Conservation (phyloP, 2,888 invertebrate genomes). For the Stramonita haemastoma region DNA sequence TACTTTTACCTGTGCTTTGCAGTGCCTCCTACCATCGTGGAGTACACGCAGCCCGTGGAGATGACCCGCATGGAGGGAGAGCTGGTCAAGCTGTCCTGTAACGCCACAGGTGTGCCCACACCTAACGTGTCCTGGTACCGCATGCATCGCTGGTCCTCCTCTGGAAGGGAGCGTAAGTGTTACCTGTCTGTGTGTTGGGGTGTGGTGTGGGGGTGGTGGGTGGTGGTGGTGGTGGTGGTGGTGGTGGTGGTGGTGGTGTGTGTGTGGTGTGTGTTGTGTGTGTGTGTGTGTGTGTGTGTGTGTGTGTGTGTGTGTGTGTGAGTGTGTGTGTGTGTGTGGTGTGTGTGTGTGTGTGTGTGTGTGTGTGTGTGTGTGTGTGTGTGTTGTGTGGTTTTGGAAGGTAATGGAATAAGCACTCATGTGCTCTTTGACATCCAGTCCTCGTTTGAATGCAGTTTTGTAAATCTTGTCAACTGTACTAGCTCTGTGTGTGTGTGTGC, state of each 20-base stretch:
- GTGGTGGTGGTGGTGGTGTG: not conserved
- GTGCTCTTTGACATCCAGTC: no score
- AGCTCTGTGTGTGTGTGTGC: no score
- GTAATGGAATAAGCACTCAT: no score
- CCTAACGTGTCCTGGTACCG: conserved; percentile 93
- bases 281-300: not conserved
- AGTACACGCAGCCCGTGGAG: conserved; percentile 78
- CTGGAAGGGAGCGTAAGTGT: conserved; percentile 50
- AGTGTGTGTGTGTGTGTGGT: not conserved
- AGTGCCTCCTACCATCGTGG: conserved; percentile 46
- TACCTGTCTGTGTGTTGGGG: no score
- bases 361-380: not conserved
- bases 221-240: no score
- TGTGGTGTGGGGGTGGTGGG: no score
- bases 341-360: not conserved
- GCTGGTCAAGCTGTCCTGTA: conserved; percentile 90
- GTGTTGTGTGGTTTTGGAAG: not conserved
- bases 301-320: conserved; percentile 7
- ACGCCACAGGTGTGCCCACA: conserved; percentile 86
- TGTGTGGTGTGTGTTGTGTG: not conserved
- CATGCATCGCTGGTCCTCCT: conserved; percentile 34
- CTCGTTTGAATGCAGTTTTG: no score
- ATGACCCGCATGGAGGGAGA: conserved; percentile 95
- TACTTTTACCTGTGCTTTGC: not conserved
- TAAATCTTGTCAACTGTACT: no score